Evolutionary conservation across 1,140 invertebrate species (phyloP).

Genomic region (Eurosta solidaginis): DNA sequence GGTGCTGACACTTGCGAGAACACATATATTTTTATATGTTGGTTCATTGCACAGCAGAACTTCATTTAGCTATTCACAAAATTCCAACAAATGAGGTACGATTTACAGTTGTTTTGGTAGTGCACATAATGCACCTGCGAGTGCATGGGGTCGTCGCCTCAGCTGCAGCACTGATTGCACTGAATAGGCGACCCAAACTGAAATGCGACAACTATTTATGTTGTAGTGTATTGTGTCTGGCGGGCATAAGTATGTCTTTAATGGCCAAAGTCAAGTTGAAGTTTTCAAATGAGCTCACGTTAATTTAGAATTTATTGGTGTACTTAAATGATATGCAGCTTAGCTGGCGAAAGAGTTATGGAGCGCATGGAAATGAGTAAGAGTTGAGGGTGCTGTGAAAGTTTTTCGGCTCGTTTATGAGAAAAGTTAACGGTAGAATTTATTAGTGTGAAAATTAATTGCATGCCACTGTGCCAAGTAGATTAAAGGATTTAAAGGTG

Average conservation of each 20-base stretch:
- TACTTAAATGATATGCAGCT: background rate
- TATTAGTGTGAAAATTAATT: slow-evolving; percentile 24
- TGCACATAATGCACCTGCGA: too few relatives aligned
- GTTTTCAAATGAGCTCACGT: slow-evolving; percentile 3
- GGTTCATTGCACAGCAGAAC: background rate
- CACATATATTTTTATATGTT: too few relatives aligned
- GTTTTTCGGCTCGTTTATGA: background rate
- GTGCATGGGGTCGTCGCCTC: background rate
- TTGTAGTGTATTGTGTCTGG: background rate
- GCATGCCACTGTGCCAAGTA: slow-evolving; percentile 5
- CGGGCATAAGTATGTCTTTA: background rate
- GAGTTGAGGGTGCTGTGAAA: background rate
- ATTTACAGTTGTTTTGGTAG: background rate
- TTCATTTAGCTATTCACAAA: background rate
- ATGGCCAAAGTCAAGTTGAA: slow-evolving; percentile 26
- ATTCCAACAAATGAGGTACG: background rate
- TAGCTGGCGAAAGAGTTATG: background rate
- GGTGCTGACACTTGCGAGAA: too few relatives aligned
- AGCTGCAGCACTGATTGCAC: background rate
- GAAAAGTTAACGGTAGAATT: slow-evolving; percentile 4
- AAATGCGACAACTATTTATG: background rate
- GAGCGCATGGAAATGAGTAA: background rate
- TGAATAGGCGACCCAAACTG: background rate
- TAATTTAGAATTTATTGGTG: slow-evolving; percentile 27
- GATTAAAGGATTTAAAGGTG: slow-evolving; percentile 15